Evolutionary conservation across 2,797 vertebrate genomes (phyloP).

Genomic region (Anisognathus igniventris): DNA sequence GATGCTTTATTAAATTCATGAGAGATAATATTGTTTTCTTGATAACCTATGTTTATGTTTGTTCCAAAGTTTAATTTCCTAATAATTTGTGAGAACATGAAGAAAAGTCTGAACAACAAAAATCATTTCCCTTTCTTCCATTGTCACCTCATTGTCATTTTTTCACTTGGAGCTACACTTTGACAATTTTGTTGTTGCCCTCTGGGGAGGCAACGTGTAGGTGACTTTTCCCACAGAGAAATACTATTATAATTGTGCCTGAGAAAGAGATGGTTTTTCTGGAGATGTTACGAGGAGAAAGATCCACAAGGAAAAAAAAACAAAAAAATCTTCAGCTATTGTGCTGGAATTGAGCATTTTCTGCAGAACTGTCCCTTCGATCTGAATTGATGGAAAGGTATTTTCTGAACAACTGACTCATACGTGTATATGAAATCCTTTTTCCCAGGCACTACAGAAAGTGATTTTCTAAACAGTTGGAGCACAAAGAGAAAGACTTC

Average conservation of each 20-base stretch:
- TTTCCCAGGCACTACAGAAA: neutral
- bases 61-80: constrained; percentile 55
- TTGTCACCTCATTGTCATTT: neutral
- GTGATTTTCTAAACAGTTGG: neutral
- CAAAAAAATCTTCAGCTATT: neutral
- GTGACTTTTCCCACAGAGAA: neutral
- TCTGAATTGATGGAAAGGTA: neutral
- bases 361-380: neutral
- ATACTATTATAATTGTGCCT: neutral
- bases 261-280: neutral
- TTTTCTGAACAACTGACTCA: neutral
- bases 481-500: neutral
- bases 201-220: neutral
- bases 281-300: neutral
- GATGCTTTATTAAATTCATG: constrained; percentile 46
- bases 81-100: constrained; percentile 10
- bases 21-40: neutral
- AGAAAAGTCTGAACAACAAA: neutral
- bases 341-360: neutral
- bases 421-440: neutral
- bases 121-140: neutral
- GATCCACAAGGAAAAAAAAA: neutral
- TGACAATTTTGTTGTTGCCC: neutral
- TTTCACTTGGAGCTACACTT: neutral
- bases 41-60: constrained; percentile 41